Conservation (phyloP, 2,797 vertebrate species). For the Gymnoscopelus microlampas region DNA sequence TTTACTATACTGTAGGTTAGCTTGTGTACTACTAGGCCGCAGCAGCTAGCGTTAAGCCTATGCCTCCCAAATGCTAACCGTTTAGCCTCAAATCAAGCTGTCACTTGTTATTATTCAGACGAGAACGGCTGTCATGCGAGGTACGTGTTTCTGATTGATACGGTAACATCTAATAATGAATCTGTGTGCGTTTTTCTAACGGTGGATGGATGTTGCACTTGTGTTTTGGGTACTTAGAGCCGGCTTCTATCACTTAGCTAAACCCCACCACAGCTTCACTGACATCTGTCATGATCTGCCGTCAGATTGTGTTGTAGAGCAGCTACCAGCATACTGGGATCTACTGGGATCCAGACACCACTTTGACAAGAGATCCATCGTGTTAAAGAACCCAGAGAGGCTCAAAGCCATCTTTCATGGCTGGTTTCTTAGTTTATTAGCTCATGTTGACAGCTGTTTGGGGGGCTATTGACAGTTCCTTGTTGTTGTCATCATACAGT, state of each 20-base stretch:
- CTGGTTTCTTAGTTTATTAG: constrained; percentile 16
- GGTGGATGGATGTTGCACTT: constrained; percentile 13
- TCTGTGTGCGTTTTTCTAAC: constrained; percentile 16
- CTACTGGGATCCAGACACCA: constrained; percentile 19
- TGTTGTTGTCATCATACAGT: constrained; percentile 3
- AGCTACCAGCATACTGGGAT: constrained; percentile 50
- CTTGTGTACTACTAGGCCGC: constrained; percentile 75
- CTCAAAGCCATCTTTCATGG: background rate
- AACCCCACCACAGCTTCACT: constrained; percentile 60
- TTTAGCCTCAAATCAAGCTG: constrained; percentile 67
- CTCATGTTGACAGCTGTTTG: constrained; percentile 10
- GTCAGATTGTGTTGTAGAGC: constrained; percentile 30
- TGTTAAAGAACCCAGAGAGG: background rate
- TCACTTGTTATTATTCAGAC: constrained; percentile 53
- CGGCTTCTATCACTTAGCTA: constrained; percentile 71
- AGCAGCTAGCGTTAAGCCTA: constrained; percentile 35
- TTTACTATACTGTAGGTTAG: constrained; percentile 58
- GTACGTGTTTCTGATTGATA: background rate
- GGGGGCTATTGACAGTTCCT: constrained; percentile 26
- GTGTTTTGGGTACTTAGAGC: constrained; percentile 53
- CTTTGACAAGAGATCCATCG: no score
- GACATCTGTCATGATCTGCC: constrained; percentile 77
- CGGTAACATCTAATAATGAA: background rate
- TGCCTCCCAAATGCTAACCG: constrained; percentile 53
- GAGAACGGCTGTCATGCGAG: constrained; percentile 25